Evolutionary conservation across 2,797 vertebrate species (phyloP).

Genomic region (Sebastes oblongus): DNA sequence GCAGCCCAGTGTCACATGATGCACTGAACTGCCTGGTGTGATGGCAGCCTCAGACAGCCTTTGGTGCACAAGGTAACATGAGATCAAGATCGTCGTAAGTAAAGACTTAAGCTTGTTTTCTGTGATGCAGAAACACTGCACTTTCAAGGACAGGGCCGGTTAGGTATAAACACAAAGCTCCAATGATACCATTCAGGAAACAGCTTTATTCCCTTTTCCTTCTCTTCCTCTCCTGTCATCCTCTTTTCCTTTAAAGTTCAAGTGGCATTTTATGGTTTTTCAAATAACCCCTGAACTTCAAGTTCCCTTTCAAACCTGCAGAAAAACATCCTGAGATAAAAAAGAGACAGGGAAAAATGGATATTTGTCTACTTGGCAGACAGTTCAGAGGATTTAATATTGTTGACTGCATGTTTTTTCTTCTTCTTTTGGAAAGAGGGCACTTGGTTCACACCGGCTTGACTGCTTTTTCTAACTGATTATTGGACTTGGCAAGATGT

Average conservation of each 20-base stretch:
- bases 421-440: conserved; percentile 23
- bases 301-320: conserved; percentile 48
- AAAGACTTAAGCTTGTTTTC: conserved; percentile 22
- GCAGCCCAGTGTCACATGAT: conserved; percentile 1
- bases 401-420: conserved; percentile 53
- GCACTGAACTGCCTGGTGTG: not conserved
- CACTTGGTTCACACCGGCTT: conserved; percentile 42
- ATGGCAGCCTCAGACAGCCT: conserved; percentile 1
- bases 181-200: conserved; percentile 33
- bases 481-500: conserved; percentile 38
- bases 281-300: conserved; percentile 55
- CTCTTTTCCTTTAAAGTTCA: conserved; percentile 38
- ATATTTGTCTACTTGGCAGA: conserved; percentile 42
- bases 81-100: conserved; percentile 16
- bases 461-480: conserved; percentile 44
- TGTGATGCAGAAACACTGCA: not conserved
- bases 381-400: conserved; percentile 45
- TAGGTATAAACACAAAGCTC: not conserved
- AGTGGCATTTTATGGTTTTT: conserved; percentile 63
- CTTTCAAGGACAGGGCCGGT: conserved; percentile 10
- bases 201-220: not conserved
- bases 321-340: conserved; percentile 33
- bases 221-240: conserved; percentile 9
- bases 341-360: conserved; percentile 5
- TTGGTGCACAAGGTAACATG: conserved; percentile 17